A percentile compares a stretch with the other conserved stretches of the same genome.
These are phyloP conservation scores for Balanococcus diminutus DNA, from an alignment of 2,888 invertebrate genomes.

Conservation along the genomic window DNA sequence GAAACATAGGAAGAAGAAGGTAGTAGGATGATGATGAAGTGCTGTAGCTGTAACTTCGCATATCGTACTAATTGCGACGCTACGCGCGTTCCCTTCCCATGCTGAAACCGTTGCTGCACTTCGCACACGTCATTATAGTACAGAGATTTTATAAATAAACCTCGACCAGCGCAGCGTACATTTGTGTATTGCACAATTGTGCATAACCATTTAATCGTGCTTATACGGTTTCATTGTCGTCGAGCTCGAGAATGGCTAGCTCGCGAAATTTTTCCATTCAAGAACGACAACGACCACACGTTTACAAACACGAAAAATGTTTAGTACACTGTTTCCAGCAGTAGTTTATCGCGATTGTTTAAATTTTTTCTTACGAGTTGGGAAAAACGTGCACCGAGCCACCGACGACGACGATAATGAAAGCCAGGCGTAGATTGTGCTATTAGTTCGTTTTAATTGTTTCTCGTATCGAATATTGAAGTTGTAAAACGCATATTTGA, in stretches of 20 bases:
- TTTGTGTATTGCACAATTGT: constrained; percentile 11
- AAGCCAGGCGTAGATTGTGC: neutral
- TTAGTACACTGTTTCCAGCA: neutral
- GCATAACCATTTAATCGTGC: neutral
- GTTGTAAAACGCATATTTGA: neutral
- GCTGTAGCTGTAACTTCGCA: neutral
- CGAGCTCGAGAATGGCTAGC: neutral
- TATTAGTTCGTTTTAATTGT: neutral
- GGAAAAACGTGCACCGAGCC: too few species aligned
- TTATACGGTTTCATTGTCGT: neutral
- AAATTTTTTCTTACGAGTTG: neutral
- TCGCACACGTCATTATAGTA: neutral
- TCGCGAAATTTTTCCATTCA: neutral
- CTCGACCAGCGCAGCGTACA: neutral
- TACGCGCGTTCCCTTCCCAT: too few species aligned
- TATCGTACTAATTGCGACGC: neutral
- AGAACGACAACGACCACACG: neutral
- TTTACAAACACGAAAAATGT: neutral
- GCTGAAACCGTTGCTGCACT: neutral
- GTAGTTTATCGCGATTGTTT: neutral
- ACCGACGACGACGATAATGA: neutral
- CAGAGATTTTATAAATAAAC: neutral
- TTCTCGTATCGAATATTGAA: neutral
- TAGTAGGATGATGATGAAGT: neutral
- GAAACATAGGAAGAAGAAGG: neutral